These are phyloP conservation scores for Sphecodes monilicornis DNA, from an alignment of 2,888 invertebrate genomes.

Conservation along the genomic window DNA sequence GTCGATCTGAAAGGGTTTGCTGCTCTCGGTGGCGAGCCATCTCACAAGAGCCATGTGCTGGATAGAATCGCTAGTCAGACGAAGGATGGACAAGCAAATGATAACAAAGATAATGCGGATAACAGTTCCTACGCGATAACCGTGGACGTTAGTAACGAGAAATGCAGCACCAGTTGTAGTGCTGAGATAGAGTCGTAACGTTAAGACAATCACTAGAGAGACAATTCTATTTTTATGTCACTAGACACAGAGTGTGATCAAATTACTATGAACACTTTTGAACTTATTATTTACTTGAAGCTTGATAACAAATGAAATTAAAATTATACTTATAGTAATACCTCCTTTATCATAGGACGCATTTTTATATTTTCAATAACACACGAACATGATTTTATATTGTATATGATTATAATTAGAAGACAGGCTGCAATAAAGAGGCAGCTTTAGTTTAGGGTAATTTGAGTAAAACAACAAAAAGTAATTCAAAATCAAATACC, in stretches of 20 bases:
- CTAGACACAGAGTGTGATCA: not conserved
- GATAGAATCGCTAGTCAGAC: slow-evolving; percentile 21
- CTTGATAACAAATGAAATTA: too few species aligned
- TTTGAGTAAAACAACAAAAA: too few species aligned
- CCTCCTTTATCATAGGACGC: too few species aligned
- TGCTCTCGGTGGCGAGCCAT: slow-evolving; percentile 53
- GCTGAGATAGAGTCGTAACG: slow-evolving; percentile 1
- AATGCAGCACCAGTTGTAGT: slow-evolving; percentile 3
- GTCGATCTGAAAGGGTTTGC: slow-evolving; percentile 69
- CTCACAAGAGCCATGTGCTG: not conserved
- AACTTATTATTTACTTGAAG: too few species aligned
- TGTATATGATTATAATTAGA: too few species aligned
- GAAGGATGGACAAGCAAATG: slow-evolving; percentile 22
- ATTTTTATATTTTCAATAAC: too few species aligned
- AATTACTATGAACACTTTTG: not conserved
- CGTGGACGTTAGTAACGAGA: slow-evolving; percentile 48
- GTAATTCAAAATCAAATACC: too few species aligned
- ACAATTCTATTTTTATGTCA: not conserved
- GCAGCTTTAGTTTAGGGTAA: too few species aligned
- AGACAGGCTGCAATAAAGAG: too few species aligned
- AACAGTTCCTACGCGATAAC: slow-evolving; percentile 55
- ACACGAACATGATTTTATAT: too few species aligned
- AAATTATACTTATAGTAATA: too few species aligned
- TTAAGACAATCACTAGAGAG: not conserved
- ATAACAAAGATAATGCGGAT: slow-evolving; percentile 33